phyloP scores from a whole-genome alignment of 2,113 vertebrate species.

The Lynx canadensis region DNA sequence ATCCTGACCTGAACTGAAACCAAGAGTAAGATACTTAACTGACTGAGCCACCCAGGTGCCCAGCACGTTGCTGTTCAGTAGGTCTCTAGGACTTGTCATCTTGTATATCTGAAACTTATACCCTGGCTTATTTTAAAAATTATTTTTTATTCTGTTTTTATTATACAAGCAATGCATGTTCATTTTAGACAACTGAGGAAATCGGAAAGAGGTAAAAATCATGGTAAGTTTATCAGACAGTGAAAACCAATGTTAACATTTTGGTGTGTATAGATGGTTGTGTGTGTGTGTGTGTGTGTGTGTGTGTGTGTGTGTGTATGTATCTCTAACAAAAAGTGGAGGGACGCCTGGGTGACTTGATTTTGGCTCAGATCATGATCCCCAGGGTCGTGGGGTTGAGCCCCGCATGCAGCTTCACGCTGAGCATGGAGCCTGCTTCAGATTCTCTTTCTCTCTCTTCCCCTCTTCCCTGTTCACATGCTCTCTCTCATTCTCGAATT shows the following conservation, averaged over 20 bases:
- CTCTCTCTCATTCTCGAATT: too few species aligned
- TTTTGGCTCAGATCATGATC: too few species aligned
- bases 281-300: background rate
- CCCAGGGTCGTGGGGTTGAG: too few species aligned
- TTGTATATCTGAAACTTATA: background rate
- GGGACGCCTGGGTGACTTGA: too few species aligned
- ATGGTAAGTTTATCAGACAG: background rate
- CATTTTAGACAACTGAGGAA: constrained; percentile 11
- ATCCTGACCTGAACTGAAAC: too few species aligned
- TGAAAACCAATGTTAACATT: background rate
- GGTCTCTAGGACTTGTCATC: background rate
- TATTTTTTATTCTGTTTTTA: background rate
- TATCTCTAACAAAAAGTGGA: background rate
- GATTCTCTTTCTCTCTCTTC: too few species aligned
- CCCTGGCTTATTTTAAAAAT: constrained; percentile 24
- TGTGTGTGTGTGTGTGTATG: background rate
- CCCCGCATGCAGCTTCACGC: too few species aligned
- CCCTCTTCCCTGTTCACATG: too few species aligned
- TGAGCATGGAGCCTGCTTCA: too few species aligned
- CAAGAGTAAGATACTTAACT: too few species aligned
- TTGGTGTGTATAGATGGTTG: background rate
- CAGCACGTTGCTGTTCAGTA: background rate
- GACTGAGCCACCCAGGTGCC: too few species aligned
- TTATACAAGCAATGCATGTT: background rate
- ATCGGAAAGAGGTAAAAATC: background rate